Evolutionary conservation across 2,797 vertebrate species (phyloP), one percentile per base, ranked within the genome.

Genomic region (Siniperca scherzeri): DNA sequence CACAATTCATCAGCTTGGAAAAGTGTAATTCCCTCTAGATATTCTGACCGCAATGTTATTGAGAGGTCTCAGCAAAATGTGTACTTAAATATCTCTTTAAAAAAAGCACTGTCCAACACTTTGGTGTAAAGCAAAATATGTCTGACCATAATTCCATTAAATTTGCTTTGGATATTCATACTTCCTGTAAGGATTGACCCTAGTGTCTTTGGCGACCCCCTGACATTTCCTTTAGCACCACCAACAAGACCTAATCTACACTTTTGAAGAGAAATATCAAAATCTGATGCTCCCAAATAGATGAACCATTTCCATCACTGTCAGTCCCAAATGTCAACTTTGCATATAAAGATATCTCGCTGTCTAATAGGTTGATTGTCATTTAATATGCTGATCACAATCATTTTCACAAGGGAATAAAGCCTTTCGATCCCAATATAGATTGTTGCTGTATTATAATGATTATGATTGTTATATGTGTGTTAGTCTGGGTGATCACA

Each of bases 301-400:
- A 40, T 40, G 38, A 40, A 40, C 38, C 38, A 46, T 16, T 46
- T 46, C 68, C 55, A 36, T 68, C 55, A 52, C 11, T 74, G 61
- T 44, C 72, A 21, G n/a, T 56, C 12, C 36, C 38, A 77, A 69
- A 73, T 57, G 73, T 57, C 66, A 57, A 2, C 53, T 81, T 62
- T 67, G 74, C 74, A 70, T 44, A 59, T 7, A 25, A 30, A 16
- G 11, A 46, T 60, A 22, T 59, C 44, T 44, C 8, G 14, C 30
- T 40, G 25, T 74, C 42, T 66, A 17, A 66, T 21, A 12, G 27
- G 19, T 17, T 65, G 56, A 81, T 71, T 52, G 33, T 61, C 10
- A 56, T 76, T 73, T 19, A 80, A 55, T 70, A 46, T 52, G 42
- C 42, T 17, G 48, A 76, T 81, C 7, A 9, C 68, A 67, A 59